These are phyloP conservation scores for Centroberyx gerrardi DNA, from an alignment of 2,797 vertebrate genomes.

Conservation along the genomic window DNA sequence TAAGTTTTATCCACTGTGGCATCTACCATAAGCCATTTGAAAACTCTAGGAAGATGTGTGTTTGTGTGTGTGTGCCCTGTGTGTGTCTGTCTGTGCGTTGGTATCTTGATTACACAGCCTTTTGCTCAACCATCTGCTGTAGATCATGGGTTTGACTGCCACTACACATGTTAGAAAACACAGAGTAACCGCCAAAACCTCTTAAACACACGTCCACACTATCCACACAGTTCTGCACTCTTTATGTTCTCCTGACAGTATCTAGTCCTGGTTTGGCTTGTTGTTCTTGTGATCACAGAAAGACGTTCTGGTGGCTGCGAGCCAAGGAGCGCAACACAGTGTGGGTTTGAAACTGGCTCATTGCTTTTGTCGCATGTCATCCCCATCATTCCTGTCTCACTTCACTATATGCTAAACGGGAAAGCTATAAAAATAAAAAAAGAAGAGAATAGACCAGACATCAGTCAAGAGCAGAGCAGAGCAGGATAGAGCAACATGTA, in stretches of 20 bases:
- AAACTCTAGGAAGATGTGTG: constrained; percentile 13
- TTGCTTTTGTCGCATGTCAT: constrained; percentile 57
- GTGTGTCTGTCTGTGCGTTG: constrained; percentile 80
- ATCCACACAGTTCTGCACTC: constrained; percentile 33
- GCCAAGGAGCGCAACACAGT: constrained; percentile 60
- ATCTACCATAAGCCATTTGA: constrained; percentile 49
- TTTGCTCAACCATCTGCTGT: constrained; percentile 88
- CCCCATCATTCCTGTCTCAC: constrained; percentile 49
- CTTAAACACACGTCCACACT: constrained; percentile 50
- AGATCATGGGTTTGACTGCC: constrained; percentile 86
- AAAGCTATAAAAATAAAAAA: constrained; percentile 54
- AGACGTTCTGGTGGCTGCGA: constrained; percentile 61
- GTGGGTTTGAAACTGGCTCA: constrained; percentile 42
- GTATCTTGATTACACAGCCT: constrained; percentile 88
- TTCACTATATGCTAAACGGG: constrained; percentile 43
- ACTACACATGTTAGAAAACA: constrained; percentile 92
- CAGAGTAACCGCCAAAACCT: constrained; percentile 64
- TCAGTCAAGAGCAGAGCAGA: constrained; percentile 27
- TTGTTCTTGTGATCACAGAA: constrained; percentile 68
- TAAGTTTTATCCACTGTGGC: constrained; percentile 45
- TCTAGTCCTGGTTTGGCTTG: constrained; percentile 50
- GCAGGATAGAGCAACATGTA: constrained; percentile 34
- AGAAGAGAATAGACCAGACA: constrained; percentile 2
- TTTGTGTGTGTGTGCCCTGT: constrained; percentile 6
- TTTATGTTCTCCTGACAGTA: constrained; percentile 48